Conservation (phyloP, 2,797 vertebrate genomes). For the Poeciliopsis turneri region DNA sequence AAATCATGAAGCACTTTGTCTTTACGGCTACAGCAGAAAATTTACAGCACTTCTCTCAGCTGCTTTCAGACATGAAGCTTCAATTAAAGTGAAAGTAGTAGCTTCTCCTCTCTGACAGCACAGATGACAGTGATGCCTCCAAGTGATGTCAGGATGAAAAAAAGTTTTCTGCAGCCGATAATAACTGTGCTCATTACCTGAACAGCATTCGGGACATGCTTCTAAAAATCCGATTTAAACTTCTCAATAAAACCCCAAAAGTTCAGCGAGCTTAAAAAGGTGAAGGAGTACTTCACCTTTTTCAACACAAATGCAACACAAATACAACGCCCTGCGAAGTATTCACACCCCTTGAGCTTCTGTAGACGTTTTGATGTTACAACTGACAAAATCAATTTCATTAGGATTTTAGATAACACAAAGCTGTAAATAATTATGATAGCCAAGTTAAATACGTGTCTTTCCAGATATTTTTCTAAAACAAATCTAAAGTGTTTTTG, state of each 20-base stretch:
- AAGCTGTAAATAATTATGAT: neutral
- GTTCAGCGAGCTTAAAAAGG: neutral
- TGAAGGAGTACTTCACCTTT: neutral
- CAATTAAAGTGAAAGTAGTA: neutral
- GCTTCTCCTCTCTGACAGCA: neutral
- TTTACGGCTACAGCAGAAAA: neutral
- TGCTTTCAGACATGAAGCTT: neutral
- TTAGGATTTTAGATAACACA: neutral
- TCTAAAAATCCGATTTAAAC: neutral
- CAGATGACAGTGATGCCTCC: constrained; percentile 1
- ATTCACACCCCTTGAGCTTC: neutral
- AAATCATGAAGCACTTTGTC: neutral
- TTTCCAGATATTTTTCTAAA: neutral
- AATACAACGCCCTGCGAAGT: neutral
- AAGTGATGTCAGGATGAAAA: neutral
- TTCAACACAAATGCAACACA: too few species aligned
- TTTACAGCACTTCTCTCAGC: neutral
- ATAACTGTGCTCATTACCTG: neutral
- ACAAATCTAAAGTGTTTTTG: neutral
- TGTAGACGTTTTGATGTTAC: neutral
- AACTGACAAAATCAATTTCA: neutral
- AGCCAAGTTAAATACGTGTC: neutral
- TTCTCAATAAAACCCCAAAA: constrained; percentile 4
- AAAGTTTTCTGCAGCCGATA: neutral
- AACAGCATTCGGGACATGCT: neutral